Base-by-base conservation (phyloP, 1,140 invertebrate genomes). In the Drosophila pachea region DNA sequence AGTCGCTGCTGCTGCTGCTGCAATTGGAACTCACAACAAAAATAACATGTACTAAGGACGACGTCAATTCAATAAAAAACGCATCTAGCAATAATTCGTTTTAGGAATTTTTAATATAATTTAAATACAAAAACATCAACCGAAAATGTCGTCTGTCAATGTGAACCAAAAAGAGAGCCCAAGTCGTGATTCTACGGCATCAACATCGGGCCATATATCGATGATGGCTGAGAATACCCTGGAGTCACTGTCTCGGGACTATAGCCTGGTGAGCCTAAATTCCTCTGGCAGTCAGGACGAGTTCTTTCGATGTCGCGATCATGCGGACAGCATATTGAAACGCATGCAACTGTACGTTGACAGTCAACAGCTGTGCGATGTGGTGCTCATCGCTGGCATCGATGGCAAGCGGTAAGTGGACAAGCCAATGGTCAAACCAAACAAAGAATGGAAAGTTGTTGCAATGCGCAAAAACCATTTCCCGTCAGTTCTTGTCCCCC, bases 261-360 rank as follows among this genome's bases (percentile, higher is more conserved):
- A 83, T 32, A 88, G 86, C 60, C 53, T 89, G 63, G 88, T 72
- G 8, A 89, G 88, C 53, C 59, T 89, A 7, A 89, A 76, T 6
- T 89, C 89, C 4, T 73, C 88, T 29, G 78, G 79, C 56, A 89
- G 78, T 56, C 93, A 93, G 74, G 95, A 96, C 88, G 95, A 96
- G 90, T 93, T 93, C 83, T 96, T 95, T 89, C 92, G 93, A 64
- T 94, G 94, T 83, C 91, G 93, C 73, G 94, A 94, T 70, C 95
- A 97, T 91, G 94, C 96, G 0, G 95, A 95, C 84, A 91, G 91
- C 29, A 95, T 95, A 82, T 90, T 97, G 43, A 93, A 92, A 65
- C 93, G 94, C 81, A 96, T 97, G 93, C 94, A 95, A 86, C 90
- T 92, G 45, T 97, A 96, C 90, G 93, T 95, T 55, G 92, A 94